Percentiles rank a stretch among this genome's conserved stretches.
Conservation (phyloP, 2,888 invertebrate genomes). For the Sepioteuthis lessoniana region DNA sequence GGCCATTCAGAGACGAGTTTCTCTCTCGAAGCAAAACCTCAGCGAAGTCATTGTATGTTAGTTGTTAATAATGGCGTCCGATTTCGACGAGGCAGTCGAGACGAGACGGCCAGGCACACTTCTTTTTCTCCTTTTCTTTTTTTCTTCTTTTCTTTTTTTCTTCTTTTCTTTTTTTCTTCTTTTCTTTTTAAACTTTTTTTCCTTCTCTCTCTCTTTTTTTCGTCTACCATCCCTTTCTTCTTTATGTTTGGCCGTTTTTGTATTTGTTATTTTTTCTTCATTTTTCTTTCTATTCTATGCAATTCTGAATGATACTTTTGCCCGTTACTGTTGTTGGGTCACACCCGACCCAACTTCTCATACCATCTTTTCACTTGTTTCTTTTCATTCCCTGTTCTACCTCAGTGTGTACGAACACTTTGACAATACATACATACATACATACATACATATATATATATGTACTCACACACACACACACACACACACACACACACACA, state of each 20-base stretch:
- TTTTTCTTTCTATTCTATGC: neutral
- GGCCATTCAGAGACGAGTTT: constrained; percentile 38
- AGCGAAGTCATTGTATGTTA: constrained; percentile 36
- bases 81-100: constrained; percentile 40
- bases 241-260: no score
- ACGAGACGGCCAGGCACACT: neutral
- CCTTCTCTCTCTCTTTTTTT: no score
- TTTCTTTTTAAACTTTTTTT: no score
- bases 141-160: no score
- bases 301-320: neutral
- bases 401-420: neutral
- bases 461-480: no score
- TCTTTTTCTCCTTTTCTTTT: neutral
- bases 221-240: no score
- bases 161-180: no score
- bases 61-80: constrained; percentile 41
- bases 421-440: no score
- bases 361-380: neutral
- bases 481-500: no score
- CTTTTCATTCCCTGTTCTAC: neutral
- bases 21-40: constrained; percentile 46
- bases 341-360: neutral
- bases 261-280: no score
- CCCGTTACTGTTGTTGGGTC: neutral
- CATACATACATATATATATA: no score